Conservation (phyloP, 2,113 vertebrate genomes). For the Puma concolor region DNA sequence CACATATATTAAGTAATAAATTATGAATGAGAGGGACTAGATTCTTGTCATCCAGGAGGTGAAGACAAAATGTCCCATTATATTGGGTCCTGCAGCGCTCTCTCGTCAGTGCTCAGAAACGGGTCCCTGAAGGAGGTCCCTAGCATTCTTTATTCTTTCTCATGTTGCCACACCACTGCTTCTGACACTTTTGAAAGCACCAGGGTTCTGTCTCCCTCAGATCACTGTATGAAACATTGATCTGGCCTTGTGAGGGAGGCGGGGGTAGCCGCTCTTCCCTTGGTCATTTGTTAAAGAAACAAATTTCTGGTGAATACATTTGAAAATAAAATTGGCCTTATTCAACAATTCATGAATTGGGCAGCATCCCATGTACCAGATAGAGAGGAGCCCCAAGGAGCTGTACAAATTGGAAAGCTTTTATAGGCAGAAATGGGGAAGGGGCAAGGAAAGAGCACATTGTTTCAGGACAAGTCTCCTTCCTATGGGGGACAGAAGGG, state of each 20-base stretch:
- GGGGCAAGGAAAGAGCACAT: neutral
- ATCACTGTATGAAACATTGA: neutral
- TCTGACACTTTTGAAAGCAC: neutral
- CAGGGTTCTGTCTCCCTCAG: too few relatives aligned
- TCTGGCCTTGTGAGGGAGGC: neutral
- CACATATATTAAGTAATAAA: neutral
- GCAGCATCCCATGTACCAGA: neutral
- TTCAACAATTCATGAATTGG: neutral
- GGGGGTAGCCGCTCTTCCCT: neutral
- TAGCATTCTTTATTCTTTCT: neutral
- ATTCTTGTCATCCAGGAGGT: neutral
- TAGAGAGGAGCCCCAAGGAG: neutral
- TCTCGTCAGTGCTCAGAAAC: neutral
- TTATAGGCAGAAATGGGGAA: neutral
- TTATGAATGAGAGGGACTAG: neutral
- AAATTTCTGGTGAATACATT: neutral
- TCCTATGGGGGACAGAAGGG: neutral
- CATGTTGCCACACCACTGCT: neutral
- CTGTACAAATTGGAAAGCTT: neutral
- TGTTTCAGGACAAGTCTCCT: neutral
- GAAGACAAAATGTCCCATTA: neutral
- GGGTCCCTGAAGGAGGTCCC: neutral
- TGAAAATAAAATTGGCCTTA: neutral
- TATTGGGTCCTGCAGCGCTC: neutral
- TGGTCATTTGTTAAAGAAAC: neutral